phyloP scores from a whole-genome alignment of 2,888 invertebrate genomes.

The Hypsopygia costalis region DNA sequence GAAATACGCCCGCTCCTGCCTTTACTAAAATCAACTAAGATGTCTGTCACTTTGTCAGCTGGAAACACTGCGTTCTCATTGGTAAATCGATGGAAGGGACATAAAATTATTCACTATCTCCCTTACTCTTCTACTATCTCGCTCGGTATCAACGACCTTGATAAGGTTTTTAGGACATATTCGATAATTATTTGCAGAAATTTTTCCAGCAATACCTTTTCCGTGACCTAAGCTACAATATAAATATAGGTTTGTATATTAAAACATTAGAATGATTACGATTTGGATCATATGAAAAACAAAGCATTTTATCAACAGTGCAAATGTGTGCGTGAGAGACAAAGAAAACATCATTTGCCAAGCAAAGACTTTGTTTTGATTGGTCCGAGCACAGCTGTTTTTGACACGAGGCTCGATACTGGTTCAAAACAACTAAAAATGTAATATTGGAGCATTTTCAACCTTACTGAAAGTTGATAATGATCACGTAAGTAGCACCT shows the following conservation, averaged over 20 bases:
- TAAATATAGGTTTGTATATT: not conserved
- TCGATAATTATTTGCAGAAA: conserved; percentile 20
- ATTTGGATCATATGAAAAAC: conserved; percentile 65
- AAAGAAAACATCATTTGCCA: conserved; percentile 55
- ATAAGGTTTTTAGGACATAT: conserved; percentile 36
- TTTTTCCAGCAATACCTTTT: conserved; percentile 7
- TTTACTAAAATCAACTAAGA: conserved; percentile 46
- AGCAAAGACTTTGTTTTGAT: conserved; percentile 38
- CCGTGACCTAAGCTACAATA: not conserved
- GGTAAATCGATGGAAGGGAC: conserved; percentile 74
- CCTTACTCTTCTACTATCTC: conserved; percentile 39
- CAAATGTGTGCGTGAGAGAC: conserved; percentile 40
- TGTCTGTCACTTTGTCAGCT: conserved; percentile 54
- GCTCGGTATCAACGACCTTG: conserved; percentile 55
- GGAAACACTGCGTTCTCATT: conserved; percentile 62
- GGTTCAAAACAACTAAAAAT: conserved; percentile 2
- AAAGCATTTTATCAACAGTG: conserved; percentile 62
- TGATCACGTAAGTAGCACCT: not conserved
- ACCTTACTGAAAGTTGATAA: not conserved
- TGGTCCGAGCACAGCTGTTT: conserved; percentile 72
- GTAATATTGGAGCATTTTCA: not conserved
- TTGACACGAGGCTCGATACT: conserved; percentile 44
- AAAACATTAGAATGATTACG: conserved; percentile 20
- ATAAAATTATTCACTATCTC: conserved; percentile 40
- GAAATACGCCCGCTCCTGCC: conserved; percentile 45